phyloP scores from a whole-genome alignment of 2,797 vertebrate genomes.

The Eulemur rubriventer region DNA sequence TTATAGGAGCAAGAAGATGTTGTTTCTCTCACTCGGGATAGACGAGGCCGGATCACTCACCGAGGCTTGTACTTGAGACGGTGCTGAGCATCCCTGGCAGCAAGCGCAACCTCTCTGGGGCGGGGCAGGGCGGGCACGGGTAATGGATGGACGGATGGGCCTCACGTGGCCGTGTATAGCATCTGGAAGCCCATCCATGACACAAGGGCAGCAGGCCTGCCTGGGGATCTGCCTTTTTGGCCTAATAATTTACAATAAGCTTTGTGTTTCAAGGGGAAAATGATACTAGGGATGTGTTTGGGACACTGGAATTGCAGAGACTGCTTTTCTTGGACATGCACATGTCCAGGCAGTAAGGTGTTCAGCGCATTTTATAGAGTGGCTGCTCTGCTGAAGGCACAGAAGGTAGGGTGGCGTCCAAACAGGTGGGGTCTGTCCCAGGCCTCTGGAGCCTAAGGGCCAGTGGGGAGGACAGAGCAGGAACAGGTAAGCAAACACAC shows the following conservation, averaged over 20 bases:
- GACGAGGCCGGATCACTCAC: not conserved
- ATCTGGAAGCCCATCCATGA: not conserved
- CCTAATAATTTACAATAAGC: not conserved
- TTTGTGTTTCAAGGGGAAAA: not conserved
- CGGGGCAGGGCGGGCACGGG: rapidly evolving
- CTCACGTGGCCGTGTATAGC: not conserved
- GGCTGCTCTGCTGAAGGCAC: not conserved
- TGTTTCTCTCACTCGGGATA: not conserved
- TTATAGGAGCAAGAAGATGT: rapidly evolving
- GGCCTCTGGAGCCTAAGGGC: not conserved
- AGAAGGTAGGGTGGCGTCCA: not conserved
- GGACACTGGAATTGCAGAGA: not conserved
- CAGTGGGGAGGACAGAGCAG: not conserved
- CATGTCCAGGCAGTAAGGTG: rapidly evolving
- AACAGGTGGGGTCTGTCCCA: no score
- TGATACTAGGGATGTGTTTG: not conserved
- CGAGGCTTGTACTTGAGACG: not conserved
- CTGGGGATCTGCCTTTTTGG: not conserved
- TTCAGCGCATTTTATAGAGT: not conserved
- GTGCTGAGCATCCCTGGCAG: not conserved
- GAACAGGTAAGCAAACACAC: not conserved
- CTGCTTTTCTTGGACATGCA: not conserved
- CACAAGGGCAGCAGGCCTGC: not conserved
- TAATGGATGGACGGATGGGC: rapidly evolving
- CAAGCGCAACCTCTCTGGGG: not conserved